A percentile compares a stretch with the other conserved stretches of the same genome.
Conservation (phyloP, 2,797 vertebrate species). For the Remorina albescens region DNA sequence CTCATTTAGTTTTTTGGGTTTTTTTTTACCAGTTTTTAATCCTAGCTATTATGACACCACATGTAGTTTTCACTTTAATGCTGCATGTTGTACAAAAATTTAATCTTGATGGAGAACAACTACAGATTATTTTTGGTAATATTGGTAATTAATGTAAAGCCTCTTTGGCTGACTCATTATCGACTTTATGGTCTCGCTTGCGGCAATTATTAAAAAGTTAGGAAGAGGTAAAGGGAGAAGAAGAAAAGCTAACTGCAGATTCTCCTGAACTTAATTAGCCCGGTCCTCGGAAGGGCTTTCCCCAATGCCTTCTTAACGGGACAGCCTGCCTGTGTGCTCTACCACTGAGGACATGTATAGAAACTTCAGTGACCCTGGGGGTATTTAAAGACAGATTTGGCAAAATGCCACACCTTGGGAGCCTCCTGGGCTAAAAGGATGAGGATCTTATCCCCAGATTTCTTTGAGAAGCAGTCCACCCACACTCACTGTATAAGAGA, state of each 20-base stretch:
- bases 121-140: not conserved
- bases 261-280: conserved; percentile 21
- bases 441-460: conserved; percentile 72
- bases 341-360: conserved; percentile 38
- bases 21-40: conserved; percentile 8
- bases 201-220: not conserved
- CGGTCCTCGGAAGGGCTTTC: conserved; percentile 24
- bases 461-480: conserved; percentile 46
- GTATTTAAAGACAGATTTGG: conserved; percentile 70
- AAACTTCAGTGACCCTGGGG: conserved; percentile 23
- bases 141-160: conserved; percentile 20
- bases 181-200: not conserved
- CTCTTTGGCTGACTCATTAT: conserved; percentile 11
- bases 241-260: conserved; percentile 19
- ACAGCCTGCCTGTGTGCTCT: conserved; percentile 20
- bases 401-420: conserved; percentile 53
- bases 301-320: conserved; percentile 30
- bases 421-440: conserved; percentile 71
- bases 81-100: not conserved
- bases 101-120: conserved; percentile 33
- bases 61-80: conserved; percentile 7
- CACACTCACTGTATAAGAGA: conserved; percentile 33
- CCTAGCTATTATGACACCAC: conserved; percentile 22
- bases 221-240: not conserved
- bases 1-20: not conserved